Base-by-base conservation (phyloP, 2,113 vertebrate genomes). In the Centrocercus urophasianus region DNA sequence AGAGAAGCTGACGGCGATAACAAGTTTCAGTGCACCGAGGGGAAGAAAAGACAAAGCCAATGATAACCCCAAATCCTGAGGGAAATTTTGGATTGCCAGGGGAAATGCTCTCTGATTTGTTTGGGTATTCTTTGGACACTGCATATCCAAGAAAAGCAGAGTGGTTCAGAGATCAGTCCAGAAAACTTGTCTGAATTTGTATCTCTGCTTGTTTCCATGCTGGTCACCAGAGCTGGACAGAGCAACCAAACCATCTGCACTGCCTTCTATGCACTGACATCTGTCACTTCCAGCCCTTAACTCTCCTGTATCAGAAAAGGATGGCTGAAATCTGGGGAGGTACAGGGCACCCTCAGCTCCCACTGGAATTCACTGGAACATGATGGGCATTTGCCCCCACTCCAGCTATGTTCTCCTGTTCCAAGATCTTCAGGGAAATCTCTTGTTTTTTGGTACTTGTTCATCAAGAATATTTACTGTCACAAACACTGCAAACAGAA, bases 41-140 rank as follows among this genome's bases (percentile, higher is more conserved):
- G 2, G 12, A 1, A 42, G 85, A 88, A 83, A 81, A 38, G n/a
- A 90, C 63, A 94, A 89, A 77, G 79, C 48, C 76, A 90, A 72
- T n/a, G 45, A 61, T 47, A 94, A 90, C 67, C 13, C 34, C 71
- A 96, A 89, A 87, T 61, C n/a, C 89, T 69, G 32, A 86, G 90
- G 75, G 76, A 87, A 57, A 86, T 30, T 89, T 88, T 47, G 64
- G 56, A 89, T 67, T 77, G 27, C 24, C 66, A 63, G 40, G 64
- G 54, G 50, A 92, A 21, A 59, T 74, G 66, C 27, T 73, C 21
- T 69, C 60, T 65, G 61, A 40, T 93, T 94, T 87, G 70, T 78
- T 42, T 88, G 70, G 45, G 36, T 73, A 79, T 93, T 90, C 54
- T 83, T 86, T 81, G 52, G 61, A 86, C 1, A 1, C 30, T 78